Evolutionary conservation across 2,113 vertebrate genomes (phyloP).

Genomic region (Diadophis punctatus): DNA sequence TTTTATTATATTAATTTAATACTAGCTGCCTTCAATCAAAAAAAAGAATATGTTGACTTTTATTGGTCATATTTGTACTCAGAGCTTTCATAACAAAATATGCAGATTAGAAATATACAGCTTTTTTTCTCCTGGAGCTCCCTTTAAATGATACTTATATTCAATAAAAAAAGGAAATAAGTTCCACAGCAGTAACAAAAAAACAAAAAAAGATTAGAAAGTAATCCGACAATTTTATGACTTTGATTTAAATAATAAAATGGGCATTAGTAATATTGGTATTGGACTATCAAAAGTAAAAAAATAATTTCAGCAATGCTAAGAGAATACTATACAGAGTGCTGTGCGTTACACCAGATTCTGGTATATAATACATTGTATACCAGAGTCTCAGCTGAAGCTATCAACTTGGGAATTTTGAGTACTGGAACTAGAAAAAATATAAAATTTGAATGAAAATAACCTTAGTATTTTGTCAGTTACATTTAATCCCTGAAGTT

Average conservation of each 20-base stretch:
- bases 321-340: neutral
- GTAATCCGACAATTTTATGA: neutral
- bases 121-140: slow-evolving; percentile 20
- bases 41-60: slow-evolving; percentile 44
- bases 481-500: neutral
- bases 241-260: neutral
- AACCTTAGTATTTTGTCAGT: neutral
- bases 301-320: neutral
- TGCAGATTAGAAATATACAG: slow-evolving; percentile 47
- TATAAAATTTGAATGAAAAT: neutral
- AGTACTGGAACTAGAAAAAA: too few relatives aligned
- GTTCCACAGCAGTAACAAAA: slow-evolving; percentile 39
- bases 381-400: neutral
- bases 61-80: slow-evolving; percentile 28
- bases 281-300: neutral
- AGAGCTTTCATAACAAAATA: slow-evolving; percentile 21
- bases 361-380: neutral
- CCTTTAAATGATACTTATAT: slow-evolving; percentile 36
- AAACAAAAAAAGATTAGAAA: slow-evolving; percentile 18
- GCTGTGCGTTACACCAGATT: neutral
- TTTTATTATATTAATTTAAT: slow-evolving; percentile 53
- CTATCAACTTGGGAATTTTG: neutral
- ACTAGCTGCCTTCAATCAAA: slow-evolving; percentile 27
- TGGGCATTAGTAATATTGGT: neutral
- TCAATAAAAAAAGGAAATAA: slow-evolving; percentile 33